Evolutionary conservation across 2,113 vertebrate species (phyloP).

Genomic region (Typhlomys cinereus): DNA sequence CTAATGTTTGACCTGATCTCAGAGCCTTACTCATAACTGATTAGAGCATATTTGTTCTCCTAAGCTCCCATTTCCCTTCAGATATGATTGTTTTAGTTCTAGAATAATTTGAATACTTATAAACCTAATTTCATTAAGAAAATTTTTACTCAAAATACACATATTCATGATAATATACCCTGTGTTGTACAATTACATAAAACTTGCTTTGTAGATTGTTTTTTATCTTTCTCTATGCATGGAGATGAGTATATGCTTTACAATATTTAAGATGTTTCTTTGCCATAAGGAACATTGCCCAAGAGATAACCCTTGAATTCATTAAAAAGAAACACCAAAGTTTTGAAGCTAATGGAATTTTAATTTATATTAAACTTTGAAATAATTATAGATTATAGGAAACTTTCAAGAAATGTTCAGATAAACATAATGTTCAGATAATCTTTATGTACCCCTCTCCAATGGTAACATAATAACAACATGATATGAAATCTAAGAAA

Average conservation of each 20-base stretch:
- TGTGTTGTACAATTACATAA: background rate
- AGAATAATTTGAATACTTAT: conserved; percentile 7
- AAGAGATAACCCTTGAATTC: conserved; percentile 30
- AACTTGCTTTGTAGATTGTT: background rate
- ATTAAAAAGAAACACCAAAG: background rate
- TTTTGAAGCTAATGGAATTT: background rate
- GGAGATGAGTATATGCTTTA: background rate
- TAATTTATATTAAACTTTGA: background rate
- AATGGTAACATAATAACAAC: background rate
- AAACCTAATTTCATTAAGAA: background rate
- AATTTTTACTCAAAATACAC: background rate
- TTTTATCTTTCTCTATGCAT: background rate
- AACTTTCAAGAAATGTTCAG: background rate
- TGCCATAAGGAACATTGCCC: background rate
- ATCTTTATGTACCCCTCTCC: background rate
- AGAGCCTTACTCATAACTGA: background rate
- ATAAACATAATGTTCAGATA: background rate
- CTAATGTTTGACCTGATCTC: background rate
- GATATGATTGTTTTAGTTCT: conserved; percentile 12
- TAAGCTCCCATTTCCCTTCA: background rate
- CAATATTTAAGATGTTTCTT: conserved; percentile 23
- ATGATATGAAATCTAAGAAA: background rate
- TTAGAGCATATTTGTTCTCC: background rate
- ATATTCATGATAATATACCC: background rate
- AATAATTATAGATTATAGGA: conserved; percentile 23